phyloP scores from a whole-genome alignment of 2,888 invertebrate genomes.

The Lutraria lutraria region DNA sequence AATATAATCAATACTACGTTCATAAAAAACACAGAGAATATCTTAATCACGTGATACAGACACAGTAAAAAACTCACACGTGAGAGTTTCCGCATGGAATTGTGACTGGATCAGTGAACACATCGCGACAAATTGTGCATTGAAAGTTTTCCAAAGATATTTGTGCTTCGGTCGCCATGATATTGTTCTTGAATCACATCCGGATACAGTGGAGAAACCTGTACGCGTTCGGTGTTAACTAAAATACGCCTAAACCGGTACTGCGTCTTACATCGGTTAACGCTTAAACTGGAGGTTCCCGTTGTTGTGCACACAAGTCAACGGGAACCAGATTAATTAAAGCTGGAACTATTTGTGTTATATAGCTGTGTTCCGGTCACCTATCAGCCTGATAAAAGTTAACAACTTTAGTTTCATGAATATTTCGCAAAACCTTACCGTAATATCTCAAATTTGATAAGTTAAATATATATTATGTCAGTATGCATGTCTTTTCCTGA shows the following conservation, averaged over 20 bases:
- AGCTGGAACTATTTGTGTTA: too few species aligned
- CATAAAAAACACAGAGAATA: not conserved
- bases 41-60: not conserved
- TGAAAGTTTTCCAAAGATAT: constrained; percentile 60
- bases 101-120: constrained; percentile 75
- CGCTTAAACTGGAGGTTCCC: too few species aligned
- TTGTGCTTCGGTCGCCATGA: constrained; percentile 45
- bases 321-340: too few species aligned
- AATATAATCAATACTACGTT: not conserved
- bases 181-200: not conserved
- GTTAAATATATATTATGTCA: too few species aligned
- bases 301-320: too few species aligned
- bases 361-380: too few species aligned
- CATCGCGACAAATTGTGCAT: constrained; percentile 80
- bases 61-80: constrained; percentile 63
- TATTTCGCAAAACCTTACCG: too few species aligned
- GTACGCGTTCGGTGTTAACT: constrained; percentile 5
- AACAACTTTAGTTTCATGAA: too few species aligned
- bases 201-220: constrained; percentile 3
- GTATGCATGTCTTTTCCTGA: too few species aligned
- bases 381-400: too few species aligned
- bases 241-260: not conserved
- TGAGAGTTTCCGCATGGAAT: constrained; percentile 78
- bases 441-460: too few species aligned
- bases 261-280: too few species aligned